Evolutionary conservation across 2,888 invertebrate genomes (phyloP), one percentile per base, ranked within the genome.

Genomic region (Baccha elongata): DNA sequence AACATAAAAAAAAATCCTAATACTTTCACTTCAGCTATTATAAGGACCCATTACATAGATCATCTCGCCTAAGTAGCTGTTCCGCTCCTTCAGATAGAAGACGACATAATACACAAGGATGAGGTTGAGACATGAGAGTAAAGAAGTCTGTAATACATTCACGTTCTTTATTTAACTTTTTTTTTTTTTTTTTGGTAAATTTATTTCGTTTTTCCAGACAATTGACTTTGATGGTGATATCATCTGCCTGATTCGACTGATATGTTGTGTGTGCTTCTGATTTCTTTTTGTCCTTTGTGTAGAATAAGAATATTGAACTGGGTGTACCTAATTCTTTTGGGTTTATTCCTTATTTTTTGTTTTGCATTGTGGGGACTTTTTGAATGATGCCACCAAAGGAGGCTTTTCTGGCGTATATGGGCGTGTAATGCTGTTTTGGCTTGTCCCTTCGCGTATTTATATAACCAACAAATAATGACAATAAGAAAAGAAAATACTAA

Each of bases 161-260:
- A 17, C 48, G 58, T 69, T 58, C 68, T 80, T 64, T 50, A 1
- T n/a, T 23, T 46, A 11, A 21, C 21, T 3, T 53, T 21, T 35
- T 21, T 21, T 29, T 44, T 32, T 62, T 26, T 44, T 29, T 46
- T 32, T 74, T 71, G 10, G 53, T 26, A 85, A 86, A 86, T 86
- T 86, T 86, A 86, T 86, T 86, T 78, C 83, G 75, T 85, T 86
- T 86, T 86, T 86, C 86, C 86, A 85, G 85, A 85, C 86, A 86
- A 86, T 86, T 86, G 86, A 86, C 86, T 86, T 86, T 86, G 84
- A 86, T 86, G 85, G 86, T 86, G 86, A 86, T 86, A 86, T 85
- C 85, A 86, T 86, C 86, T 84, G 48, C 60, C n/a, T 65, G 48
- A 58, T 73, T 78, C 35, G 65, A 62, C 40, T 72, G 55, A 67